Evolutionary conservation across 2,888 invertebrate species (phyloP).

Genomic region (Nebria salina): DNA sequence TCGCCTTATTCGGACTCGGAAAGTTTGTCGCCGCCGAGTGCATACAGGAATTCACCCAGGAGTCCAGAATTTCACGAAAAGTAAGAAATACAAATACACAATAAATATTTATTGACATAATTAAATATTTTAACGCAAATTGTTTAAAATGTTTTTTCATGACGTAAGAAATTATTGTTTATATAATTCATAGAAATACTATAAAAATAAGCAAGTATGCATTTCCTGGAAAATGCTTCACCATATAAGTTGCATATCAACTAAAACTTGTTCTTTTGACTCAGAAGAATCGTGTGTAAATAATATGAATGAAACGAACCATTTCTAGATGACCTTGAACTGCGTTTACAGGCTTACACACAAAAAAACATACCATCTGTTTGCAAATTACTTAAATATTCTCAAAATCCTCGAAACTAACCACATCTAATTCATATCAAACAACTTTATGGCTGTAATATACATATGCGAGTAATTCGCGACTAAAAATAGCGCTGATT

Average conservation of each 20-base stretch:
- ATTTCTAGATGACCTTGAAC: constrained; percentile 40
- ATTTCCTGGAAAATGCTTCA: too few species aligned
- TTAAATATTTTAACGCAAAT: too few species aligned
- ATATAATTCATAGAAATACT: background rate
- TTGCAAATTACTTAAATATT: constrained; percentile 24
- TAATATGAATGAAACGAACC: constrained; percentile 25
- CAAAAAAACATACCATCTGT: constrained; percentile 36
- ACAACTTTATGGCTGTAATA: background rate
- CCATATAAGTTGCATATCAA: too few species aligned
- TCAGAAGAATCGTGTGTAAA: background rate
- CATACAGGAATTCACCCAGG: constrained; percentile 58
- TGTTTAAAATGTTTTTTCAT: too few species aligned
- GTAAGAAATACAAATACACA: constrained; percentile 60
- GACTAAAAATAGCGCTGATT: background rate
- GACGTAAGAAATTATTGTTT: background rate
- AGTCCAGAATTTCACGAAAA: constrained; percentile 65
- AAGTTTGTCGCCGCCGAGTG: constrained; percentile 60
- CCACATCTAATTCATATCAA: too few species aligned
- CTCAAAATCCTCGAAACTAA: background rate
- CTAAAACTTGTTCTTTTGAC: too few species aligned
- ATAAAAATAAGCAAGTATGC: too few species aligned
- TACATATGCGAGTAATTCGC: background rate
- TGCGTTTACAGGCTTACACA: background rate
- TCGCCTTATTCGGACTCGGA: constrained; percentile 62
- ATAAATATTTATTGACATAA: too few species aligned